Evolutionary conservation across 2,797 vertebrate species (phyloP), one percentile per base, ranked within the genome.

Genomic region (Myiotriccus ornatus): DNA sequence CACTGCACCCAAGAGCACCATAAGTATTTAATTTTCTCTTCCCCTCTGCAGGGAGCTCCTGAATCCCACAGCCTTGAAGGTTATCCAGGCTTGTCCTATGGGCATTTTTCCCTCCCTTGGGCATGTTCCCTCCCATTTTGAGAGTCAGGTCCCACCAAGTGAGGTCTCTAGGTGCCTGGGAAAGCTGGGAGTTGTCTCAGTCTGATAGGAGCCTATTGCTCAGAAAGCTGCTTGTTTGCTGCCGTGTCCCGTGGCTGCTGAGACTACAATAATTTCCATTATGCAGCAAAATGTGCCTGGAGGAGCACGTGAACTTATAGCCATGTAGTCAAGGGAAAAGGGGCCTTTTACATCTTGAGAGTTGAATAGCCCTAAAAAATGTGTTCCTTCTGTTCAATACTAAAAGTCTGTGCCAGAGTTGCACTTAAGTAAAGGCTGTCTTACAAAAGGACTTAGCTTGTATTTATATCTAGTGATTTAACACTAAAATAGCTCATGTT

Each of bases 11-110:
- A 97, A 49, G 60, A 91, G 94, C 56, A 53, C 84, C 53, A 68
- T 74, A 95, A 96, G 98, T 98, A 97, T 59, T 79, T 63, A 1
- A 44, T 50, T 67, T 75, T 78, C 34, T 59, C 10, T 60, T 14
- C 27, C 12, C 12, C 27, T 37, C 12, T 93, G 44, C 62, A 53
- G 32, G 30, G 35, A 62, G 17, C 7, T 86, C 37, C 35, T 24
- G 43, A 83, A 43, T 39, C 74, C 32, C 65, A 46, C 63, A 87
- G 19, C 53, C 37, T 56, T 78, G 53, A 80, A 59, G 4, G 5
- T 62, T 52, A n/a, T 32, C 35, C 55, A 69, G 25, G 41, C 49
- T 39, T 70, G 35, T 80, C 30, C 84, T 39, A 0, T 22, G 71
- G n/a, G 50, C 49, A 32, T 3, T 8, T 7, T 79, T 62, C 15